phyloP scores from a whole-genome alignment of 2,888 invertebrate species.

The Agonum fuliginosum region DNA sequence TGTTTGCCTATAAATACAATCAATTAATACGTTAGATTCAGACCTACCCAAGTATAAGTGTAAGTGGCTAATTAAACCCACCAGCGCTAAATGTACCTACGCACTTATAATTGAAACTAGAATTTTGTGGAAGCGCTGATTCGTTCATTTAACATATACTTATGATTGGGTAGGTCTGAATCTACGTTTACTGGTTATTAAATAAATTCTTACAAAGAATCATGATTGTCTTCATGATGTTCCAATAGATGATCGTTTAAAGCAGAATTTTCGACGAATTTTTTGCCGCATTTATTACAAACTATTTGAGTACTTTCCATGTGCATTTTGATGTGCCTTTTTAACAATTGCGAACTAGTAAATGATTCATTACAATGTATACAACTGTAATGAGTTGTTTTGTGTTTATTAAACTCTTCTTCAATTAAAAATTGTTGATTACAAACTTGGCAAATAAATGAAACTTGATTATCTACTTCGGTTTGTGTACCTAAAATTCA shows the following conservation, averaged over 20 bases:
- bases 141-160: no score
- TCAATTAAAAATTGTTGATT: slow-evolving; percentile 54
- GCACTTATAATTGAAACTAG: no score
- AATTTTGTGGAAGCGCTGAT: no score
- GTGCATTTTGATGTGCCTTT: slow-evolving; percentile 63
- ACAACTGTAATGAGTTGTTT: slow-evolving; percentile 51
- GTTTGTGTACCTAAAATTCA: slow-evolving; percentile 29
- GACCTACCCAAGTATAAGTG: no score
- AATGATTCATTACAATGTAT: slow-evolving; percentile 55
- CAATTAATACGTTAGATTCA: no score
- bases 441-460: slow-evolving; percentile 56
- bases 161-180: no score
- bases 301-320: slow-evolving; percentile 61
- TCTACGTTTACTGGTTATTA: no score
- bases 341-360: slow-evolving; percentile 61
- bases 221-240: slow-evolving; percentile 29
- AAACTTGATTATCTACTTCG: not conserved
- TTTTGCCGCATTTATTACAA: slow-evolving; percentile 62
- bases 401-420: slow-evolving; percentile 50
- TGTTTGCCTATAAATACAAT: slow-evolving; percentile 15
- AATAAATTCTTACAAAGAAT: slow-evolving; percentile 38
- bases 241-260: slow-evolving; percentile 20
- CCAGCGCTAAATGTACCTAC: no score
- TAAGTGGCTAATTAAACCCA: no score
- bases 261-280: slow-evolving; percentile 43